Evolutionary conservation across 2,888 invertebrate species (phyloP).

Genomic region (Aspidapion aeneum): DNA sequence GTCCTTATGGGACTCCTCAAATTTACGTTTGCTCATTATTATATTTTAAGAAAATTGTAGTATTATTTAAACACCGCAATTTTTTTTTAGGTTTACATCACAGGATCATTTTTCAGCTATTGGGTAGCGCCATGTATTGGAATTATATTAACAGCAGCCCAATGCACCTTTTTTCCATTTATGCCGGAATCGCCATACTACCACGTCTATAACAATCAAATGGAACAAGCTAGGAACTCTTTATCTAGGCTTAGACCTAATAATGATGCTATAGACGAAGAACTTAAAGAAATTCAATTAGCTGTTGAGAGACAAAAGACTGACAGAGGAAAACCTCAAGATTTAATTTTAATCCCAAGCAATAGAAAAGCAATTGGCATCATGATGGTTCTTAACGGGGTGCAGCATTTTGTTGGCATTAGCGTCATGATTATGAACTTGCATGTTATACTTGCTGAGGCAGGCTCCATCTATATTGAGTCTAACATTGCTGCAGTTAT

Average conservation of each 20-base stretch:
- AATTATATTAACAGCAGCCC: conserved; percentile 34
- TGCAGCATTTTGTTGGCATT: conserved; percentile 45
- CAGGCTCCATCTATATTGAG: conserved; percentile 39
- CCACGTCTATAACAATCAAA: conserved; percentile 35
- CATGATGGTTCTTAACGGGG: conserved; percentile 43
- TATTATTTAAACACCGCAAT: too few relatives aligned
- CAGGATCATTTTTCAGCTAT: conserved; percentile 37
- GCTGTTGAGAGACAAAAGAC: conserved; percentile 40
- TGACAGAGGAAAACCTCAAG: conserved; percentile 39
- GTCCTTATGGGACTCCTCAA: too few relatives aligned
- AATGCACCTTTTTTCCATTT: conserved; percentile 40
- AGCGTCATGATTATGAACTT: conserved; percentile 46
- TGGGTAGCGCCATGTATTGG: conserved; percentile 41
- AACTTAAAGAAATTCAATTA: conserved; percentile 39
- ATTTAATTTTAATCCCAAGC: conserved; percentile 40
- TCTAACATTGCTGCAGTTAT: conserved; percentile 41
- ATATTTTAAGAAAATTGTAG: too few relatives aligned
- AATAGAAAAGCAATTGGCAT: conserved; percentile 43
- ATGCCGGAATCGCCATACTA: conserved; percentile 46
- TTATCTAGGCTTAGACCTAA: conserved; percentile 34
- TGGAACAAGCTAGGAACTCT: conserved; percentile 36
- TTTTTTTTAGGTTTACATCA: conserved; percentile 25
- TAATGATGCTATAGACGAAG: conserved; percentile 32
- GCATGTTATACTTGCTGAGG: conserved; percentile 41
- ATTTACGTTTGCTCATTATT: too few relatives aligned